phyloP scores from a whole-genome alignment of 2,888 invertebrate species.

The Synanthedon myopaeformis region DNA sequence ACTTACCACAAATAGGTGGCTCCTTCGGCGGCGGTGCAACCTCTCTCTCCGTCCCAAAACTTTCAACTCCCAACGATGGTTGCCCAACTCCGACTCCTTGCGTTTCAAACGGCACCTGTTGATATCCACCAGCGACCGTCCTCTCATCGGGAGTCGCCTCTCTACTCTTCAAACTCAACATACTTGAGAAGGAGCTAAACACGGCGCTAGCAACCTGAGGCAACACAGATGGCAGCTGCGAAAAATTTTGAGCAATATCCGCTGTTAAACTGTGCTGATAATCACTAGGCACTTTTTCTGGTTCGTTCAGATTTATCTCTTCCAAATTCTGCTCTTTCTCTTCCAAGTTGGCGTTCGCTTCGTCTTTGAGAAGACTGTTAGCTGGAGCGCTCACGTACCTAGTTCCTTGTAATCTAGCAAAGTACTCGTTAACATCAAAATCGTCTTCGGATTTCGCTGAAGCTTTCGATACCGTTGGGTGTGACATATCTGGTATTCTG shows the following conservation, averaged over 20 bases:
- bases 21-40: conserved; percentile 49
- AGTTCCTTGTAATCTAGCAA: conserved; percentile 56
- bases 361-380: conserved; percentile 49
- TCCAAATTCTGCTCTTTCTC: conserved; percentile 49
- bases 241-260: conserved; percentile 66
- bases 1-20: conserved; percentile 42
- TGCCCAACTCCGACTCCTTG: conserved; percentile 18
- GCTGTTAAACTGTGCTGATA: conserved; percentile 50
- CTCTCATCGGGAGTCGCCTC: conserved; percentile 42
- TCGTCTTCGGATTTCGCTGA: conserved; percentile 44
- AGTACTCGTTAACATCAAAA: conserved; percentile 63
- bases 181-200: conserved; percentile 72
- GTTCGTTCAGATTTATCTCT: conserved; percentile 51
- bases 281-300: conserved; percentile 21
- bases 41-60: conserved; percentile 19
- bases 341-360: conserved; percentile 61
- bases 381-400: conserved; percentile 56
- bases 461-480: conserved; percentile 27
- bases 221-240: conserved; percentile 69
- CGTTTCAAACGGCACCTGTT: conserved; percentile 20
- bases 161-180: conserved; percentile 48
- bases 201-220: conserved; percentile 74
- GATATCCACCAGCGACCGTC: conserved; percentile 14
- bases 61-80: conserved; percentile 28
- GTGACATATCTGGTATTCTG: conserved; percentile 7